These are phyloP conservation scores for Crocodylus rhombifer DNA, from an alignment of 2,797 vertebrate genomes.

Conservation along the genomic window DNA sequence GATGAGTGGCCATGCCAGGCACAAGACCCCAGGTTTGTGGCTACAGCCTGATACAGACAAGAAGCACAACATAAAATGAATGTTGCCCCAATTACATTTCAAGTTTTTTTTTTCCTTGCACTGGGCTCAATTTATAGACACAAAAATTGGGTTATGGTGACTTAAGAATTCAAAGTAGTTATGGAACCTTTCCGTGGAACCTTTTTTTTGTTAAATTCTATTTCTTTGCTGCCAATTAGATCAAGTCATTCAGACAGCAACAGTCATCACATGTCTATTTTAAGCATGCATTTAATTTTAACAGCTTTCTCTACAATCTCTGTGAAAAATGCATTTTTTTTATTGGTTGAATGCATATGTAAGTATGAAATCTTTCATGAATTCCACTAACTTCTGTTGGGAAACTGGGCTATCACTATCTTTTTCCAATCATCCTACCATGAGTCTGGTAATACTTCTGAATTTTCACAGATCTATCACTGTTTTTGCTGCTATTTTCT, in stretches of 20 bases:
- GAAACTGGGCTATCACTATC: neutral
- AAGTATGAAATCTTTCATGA: slow-evolving; percentile 17
- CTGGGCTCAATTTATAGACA: neutral
- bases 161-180: too few species aligned
- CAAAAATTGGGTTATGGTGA: neutral
- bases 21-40: too few species aligned
- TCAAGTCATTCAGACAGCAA: neutral
- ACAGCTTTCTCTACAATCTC: slow-evolving; percentile 11
- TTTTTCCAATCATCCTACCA: neutral
- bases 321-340: neutral
- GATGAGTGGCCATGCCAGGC: too few species aligned
- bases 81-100: neutral
- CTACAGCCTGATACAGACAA: neutral
- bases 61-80: neutral
- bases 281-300: slow-evolving; percentile 28
- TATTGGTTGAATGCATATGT: slow-evolving; percentile 30
- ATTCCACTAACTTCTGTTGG: slow-evolving; percentile 12
- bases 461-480: neutral
- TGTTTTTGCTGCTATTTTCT: neutral
- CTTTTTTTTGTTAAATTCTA: neutral
- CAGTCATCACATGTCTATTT: slow-evolving; percentile 27
- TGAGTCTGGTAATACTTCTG: slow-evolving; percentile 17
- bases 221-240: neutral
- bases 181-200: neutral
- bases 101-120: neutral